phyloP scores from a whole-genome alignment of 2,797 vertebrate species.

The Coregonus sp. region DNA sequence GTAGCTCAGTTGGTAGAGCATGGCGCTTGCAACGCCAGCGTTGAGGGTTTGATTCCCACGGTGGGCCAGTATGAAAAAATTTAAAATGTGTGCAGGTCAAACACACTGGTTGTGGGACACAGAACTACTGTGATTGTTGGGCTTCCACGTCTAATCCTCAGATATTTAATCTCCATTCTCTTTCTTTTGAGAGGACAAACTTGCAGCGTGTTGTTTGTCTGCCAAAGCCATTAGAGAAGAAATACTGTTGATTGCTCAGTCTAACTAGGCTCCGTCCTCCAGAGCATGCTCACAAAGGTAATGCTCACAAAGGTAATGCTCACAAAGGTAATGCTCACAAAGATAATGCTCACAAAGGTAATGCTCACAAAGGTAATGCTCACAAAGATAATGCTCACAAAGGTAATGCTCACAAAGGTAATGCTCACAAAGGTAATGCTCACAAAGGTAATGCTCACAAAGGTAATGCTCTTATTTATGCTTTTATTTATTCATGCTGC shows the following conservation, averaged over 20 bases:
- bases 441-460: too few relatives aligned
- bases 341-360: too few relatives aligned
- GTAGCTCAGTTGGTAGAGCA: too few relatives aligned
- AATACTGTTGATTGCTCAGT: conserved; percentile 1
- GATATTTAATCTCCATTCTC: neutral
- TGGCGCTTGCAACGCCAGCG: too few relatives aligned
- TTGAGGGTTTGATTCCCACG: too few relatives aligned
- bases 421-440: too few relatives aligned
- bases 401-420: too few relatives aligned
- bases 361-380: too few relatives aligned
- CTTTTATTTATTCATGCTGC: neutral
- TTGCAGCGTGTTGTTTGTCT: neutral
- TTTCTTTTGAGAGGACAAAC: neutral
- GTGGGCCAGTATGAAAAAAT: too few relatives aligned
- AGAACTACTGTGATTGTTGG: neutral
- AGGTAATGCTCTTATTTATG: neutral
- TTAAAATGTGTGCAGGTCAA: neutral
- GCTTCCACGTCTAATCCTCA: neutral
- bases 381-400: too few relatives aligned
- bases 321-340: too few relatives aligned
- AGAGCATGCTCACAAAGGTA: neutral
- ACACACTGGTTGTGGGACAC: neutral
- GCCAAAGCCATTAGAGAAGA: conserved; percentile 10
- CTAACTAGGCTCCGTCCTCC: neutral
- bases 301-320: too few relatives aligned